Base-by-base conservation (phyloP, 2,113 vertebrate species). In the Regulus satrapa region DNA sequence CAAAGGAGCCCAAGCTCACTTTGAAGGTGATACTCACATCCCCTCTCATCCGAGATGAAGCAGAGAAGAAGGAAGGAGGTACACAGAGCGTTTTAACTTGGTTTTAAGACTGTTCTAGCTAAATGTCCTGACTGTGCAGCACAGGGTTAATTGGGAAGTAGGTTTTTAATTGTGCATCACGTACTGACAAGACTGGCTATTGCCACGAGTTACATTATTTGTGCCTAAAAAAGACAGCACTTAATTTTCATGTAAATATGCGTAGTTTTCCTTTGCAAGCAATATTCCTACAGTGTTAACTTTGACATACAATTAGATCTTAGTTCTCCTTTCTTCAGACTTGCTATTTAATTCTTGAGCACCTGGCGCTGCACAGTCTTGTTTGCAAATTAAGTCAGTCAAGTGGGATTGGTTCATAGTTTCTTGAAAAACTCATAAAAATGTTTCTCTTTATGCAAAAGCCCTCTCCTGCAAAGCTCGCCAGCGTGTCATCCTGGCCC, bases 11-110 rank as follows among this genome's bases (percentile, higher is more conserved):
- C 89, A 99, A 98, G 74, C 98, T 99, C 95, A 98, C 98, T 40
- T 98, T 99, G 98, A 99, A 99, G 98, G 98, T 99, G 96, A 99
- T 98, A 81, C 99, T 99, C 94, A 99, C 99, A 81, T 99, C 99
- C 18, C 99, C 99, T 9, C 95, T 98, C 94, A 99, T 99, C 98
- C 99, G 98, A 97, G 99, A 98, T 86, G 98, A 99, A 75, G 97
- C 96, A 95, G 97, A 98, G 97, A 97, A 98, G 97, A 97, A 98
- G 75, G 98, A 98, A 85, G 98, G 98, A 99, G 99, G 99, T 99
- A 99, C 88, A 94, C 66, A 31, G 93, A 94, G 92, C 31, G 34
- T 89, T 97, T 94, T 96, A 61, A 63, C 85, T 95, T 91, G 92
- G 62, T 89, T 74, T 92, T 93, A 83, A 93, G 69, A 94, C 80